Evolutionary conservation across 2,797 vertebrate species (phyloP), one percentile per base, ranked within the genome.

Genomic region (Limnodromus scolopaceus): DNA sequence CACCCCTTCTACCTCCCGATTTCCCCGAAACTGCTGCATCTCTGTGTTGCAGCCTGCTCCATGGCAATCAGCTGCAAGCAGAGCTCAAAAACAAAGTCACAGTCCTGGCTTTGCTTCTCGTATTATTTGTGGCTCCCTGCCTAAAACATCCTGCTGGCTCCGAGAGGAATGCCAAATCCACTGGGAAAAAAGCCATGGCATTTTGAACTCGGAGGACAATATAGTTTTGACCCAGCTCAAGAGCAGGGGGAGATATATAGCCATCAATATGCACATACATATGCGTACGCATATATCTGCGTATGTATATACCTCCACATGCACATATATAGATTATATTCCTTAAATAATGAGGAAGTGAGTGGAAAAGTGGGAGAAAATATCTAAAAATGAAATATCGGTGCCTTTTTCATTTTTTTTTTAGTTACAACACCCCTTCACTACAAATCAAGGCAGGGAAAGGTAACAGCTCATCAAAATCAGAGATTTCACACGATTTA

Each of bases 131-230:
- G 88, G 91, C 93, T 89, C 74, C 69, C 55, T 43, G 91, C 77
- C 91, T 68, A 69, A 91, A 89, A 61, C 49, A 74, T 58, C 81
- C 91, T 36, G n/a, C 88, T 64, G 87, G 72, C 81, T 93, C 81
- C 23, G 0, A 60, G 54, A 83, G 87, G 84, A 94, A 86, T 85
- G 84, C 49, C 63, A 79, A 82, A 93, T 32, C 84, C 84, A 32
- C 75, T 58, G 93, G 90, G 80, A 18, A 68, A 69, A 74, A 57
- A 86, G 68, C 68, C 87, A 71, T 3, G 48, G 68, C 53, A 63
- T 85, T 71, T 41, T 4, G 14, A 88, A 57, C 84, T 48, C 0
- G 0, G 58, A 38, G 41, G 30, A 77, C 54, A 36, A 13, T 8
- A 23, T 6, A 30, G 48, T 15, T 49, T 24, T 72, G 86, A 38